Evolutionary conservation across 1,140 invertebrate species (phyloP).

Genomic region (Drosophila prosaltans): DNA sequence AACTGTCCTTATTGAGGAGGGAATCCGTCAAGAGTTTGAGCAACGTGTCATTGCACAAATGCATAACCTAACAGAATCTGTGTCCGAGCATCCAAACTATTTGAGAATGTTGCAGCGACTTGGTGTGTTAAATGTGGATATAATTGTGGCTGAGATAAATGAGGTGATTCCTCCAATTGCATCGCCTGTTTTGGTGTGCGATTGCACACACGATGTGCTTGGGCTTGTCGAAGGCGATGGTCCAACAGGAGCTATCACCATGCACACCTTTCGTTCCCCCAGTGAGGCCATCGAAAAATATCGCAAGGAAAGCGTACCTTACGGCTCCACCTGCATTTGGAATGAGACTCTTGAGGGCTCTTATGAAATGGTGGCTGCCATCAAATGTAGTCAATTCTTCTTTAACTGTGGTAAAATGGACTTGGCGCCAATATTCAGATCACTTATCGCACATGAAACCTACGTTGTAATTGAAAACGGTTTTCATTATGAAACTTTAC

Average conservation of each 20-base stretch:
- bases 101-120: not conserved
- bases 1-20: constrained; percentile 58
- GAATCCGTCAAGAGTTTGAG: constrained; percentile 39
- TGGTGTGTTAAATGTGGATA: constrained; percentile 25
- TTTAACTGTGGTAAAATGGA: constrained; percentile 61
- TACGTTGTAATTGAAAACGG: constrained; percentile 26
- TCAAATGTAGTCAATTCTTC: constrained; percentile 41
- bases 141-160: constrained; percentile 16
- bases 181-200: constrained; percentile 45
- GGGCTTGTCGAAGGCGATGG: not conserved
- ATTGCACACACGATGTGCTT: constrained; percentile 43
- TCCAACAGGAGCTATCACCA: constrained; percentile 42
- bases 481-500: constrained; percentile 69
- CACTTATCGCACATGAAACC: not conserved
- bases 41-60: constrained; percentile 32
- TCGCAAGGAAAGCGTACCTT: constrained; percentile 34
- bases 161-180: not conserved
- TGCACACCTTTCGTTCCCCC: constrained; percentile 52
- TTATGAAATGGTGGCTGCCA: constrained; percentile 58
- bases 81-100: constrained; percentile 22
- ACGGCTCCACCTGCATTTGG: constrained; percentile 53
- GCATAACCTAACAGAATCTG: constrained; percentile 8
- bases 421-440: constrained; percentile 23
- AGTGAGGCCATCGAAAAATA: constrained; percentile 49
- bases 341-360: constrained; percentile 50